phyloP scores from a whole-genome alignment of 2,113 vertebrate species.

The Istiophorus platypterus region DNA sequence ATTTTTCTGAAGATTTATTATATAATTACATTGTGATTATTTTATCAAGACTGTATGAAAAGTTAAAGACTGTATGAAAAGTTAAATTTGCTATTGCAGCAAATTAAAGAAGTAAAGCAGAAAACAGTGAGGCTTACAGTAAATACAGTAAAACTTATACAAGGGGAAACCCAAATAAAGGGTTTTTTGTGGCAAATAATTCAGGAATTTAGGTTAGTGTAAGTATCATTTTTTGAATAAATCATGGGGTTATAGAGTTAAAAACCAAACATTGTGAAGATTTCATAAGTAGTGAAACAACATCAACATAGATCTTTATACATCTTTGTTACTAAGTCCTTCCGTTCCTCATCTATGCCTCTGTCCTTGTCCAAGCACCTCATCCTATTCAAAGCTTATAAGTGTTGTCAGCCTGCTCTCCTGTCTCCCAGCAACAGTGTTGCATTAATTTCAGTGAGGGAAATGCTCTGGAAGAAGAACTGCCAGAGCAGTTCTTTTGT shows the following conservation, averaged over 20 bases:
- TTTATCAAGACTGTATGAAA: neutral
- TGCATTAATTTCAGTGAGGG: slow-evolving; percentile 10
- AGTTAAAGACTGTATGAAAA: neutral
- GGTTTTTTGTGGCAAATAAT: neutral
- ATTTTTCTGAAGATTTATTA: too few species aligned
- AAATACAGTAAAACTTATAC: too few species aligned
- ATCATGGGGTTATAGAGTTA: neutral
- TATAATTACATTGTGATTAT: neutral
- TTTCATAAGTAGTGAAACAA: neutral
- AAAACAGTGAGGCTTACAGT: too few species aligned
- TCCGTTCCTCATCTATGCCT: neutral
- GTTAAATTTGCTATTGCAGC: neutral
- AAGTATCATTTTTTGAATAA: neutral
- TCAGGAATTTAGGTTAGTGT: neutral
- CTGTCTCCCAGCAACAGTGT: slow-evolving; percentile 43
- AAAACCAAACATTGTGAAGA: neutral
- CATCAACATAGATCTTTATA: too few species aligned
- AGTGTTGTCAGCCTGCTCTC: slow-evolving; percentile 36
- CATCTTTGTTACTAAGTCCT: neutral
- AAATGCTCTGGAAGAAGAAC: too few species aligned
- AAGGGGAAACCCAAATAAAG: neutral
- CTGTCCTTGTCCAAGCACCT: slow-evolving; percentile 23
- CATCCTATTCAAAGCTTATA: slow-evolving; percentile 36
- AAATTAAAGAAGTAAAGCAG: neutral
- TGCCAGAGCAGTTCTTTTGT: neutral